Evolutionary conservation across 2,888 invertebrate species (phyloP).

Genomic region (Synanthedon tipuliformis): DNA sequence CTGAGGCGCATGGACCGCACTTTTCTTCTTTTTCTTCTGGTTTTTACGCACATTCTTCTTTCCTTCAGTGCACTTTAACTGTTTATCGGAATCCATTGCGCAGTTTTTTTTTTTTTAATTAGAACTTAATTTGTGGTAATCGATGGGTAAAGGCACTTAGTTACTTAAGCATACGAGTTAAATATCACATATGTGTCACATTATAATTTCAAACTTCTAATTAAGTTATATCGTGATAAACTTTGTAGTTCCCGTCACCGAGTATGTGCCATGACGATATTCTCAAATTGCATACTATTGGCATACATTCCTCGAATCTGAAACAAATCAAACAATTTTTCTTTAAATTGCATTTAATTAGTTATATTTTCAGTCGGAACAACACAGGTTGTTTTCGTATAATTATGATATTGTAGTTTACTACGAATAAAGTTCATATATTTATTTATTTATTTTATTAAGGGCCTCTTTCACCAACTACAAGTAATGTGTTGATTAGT

Average conservation of each 20-base stretch:
- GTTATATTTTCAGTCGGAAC: no score
- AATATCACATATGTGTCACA: slow-evolving; percentile 28
- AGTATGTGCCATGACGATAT: slow-evolving; percentile 29
- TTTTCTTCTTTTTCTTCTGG: slow-evolving; percentile 52
- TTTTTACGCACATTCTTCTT: slow-evolving; percentile 44
- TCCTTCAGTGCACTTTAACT: slow-evolving; percentile 27
- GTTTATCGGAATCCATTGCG: slow-evolving; percentile 54
- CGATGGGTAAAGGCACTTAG: slow-evolving; percentile 22
- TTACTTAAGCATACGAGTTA: slow-evolving; percentile 17
- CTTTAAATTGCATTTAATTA: background rate
- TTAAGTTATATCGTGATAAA: slow-evolving; percentile 43
- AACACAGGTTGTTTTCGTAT: no score
- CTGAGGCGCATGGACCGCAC: background rate
- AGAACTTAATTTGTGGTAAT: background rate
- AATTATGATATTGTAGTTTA: no score
- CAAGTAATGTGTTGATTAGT: no score
- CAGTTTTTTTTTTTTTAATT: slow-evolving; percentile 33
- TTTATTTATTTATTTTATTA: no score
- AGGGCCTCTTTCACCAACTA: no score
- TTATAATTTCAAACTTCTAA: slow-evolving; percentile 7
- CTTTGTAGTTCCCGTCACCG: slow-evolving; percentile 39
- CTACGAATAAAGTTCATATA: no score
- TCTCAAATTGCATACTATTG: slow-evolving; percentile 24
- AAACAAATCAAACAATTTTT: slow-evolving; percentile 12
- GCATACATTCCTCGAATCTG: slow-evolving; percentile 42